These are phyloP conservation scores for Columba livia DNA, from an alignment of 2,113 vertebrate genomes.

Conservation along the genomic window DNA sequence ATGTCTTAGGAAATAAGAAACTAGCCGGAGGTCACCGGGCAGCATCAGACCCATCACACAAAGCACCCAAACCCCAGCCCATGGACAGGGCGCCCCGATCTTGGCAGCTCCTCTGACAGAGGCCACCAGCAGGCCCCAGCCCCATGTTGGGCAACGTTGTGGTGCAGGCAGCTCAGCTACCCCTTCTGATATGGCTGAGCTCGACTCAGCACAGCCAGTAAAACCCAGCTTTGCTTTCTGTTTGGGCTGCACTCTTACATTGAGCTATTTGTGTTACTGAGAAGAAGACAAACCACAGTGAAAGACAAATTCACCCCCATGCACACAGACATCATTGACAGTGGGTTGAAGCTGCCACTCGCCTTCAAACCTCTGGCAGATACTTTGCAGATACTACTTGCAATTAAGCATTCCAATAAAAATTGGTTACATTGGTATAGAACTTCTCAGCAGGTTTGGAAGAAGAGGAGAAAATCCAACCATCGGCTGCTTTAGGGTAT, in stretches of 20 bases:
- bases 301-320: background rate
- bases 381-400: background rate
- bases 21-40: background rate
- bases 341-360: background rate
- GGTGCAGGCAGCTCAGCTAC: background rate
- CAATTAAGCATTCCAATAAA: conserved; percentile 1
- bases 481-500: background rate
- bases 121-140: background rate
- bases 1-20: background rate
- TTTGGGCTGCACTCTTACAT: background rate
- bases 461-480: background rate
- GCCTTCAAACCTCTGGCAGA: background rate
- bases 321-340: background rate
- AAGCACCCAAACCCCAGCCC: background rate
- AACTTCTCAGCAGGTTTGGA: background rate
- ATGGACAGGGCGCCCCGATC: background rate
- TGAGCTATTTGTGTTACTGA: background rate
- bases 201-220: background rate
- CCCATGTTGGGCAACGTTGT: background rate
- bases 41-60: background rate
- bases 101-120: background rate
- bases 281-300: background rate
- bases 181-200: background rate
- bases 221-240: background rate
- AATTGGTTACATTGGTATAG: background rate